A percentile compares a stretch with the other conserved stretches of the same genome.
These are phyloP conservation scores for Pelobates cultripes DNA, from an alignment of 2,797 vertebrate genomes.

Conservation along the genomic window DNA sequence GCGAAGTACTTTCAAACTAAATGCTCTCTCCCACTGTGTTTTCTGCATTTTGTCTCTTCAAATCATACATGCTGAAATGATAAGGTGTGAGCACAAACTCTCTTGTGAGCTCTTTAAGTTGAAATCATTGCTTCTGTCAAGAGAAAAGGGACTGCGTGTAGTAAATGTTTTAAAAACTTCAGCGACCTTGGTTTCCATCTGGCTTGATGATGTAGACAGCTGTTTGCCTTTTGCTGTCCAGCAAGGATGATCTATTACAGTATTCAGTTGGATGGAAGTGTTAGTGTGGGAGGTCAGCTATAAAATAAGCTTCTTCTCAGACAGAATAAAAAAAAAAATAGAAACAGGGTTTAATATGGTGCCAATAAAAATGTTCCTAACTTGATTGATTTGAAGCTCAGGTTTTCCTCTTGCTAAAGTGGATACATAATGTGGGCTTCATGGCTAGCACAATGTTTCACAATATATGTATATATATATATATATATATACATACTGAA, in stretches of 20 bases:
- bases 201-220: constrained; percentile 23
- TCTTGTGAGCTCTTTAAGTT: constrained; percentile 12
- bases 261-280: neutral
- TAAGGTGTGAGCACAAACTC: constrained; percentile 16
- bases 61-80: constrained; percentile 34
- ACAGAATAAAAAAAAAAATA: neutral
- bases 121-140: constrained; percentile 31
- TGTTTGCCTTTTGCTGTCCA: constrained; percentile 30
- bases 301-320: constrained; percentile 1
- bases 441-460: too few relatives aligned
- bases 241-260: constrained; percentile 12
- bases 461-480: too few relatives aligned
- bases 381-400: neutral
- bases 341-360: neutral
- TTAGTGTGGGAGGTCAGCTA: neutral
- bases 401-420: neutral
- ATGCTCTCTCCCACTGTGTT: constrained; percentile 7
- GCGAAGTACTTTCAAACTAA: neutral
- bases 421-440: neutral
- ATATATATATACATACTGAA: too few relatives aligned
- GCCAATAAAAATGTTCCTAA: neutral
- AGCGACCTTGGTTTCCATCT: constrained; percentile 28
- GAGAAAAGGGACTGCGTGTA: constrained; percentile 18
- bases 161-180: constrained; percentile 40
- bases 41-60: constrained; percentile 27